These are phyloP conservation scores for Chelonia mydas DNA, from an alignment of 2,797 vertebrate genomes.

Conservation along the genomic window DNA sequence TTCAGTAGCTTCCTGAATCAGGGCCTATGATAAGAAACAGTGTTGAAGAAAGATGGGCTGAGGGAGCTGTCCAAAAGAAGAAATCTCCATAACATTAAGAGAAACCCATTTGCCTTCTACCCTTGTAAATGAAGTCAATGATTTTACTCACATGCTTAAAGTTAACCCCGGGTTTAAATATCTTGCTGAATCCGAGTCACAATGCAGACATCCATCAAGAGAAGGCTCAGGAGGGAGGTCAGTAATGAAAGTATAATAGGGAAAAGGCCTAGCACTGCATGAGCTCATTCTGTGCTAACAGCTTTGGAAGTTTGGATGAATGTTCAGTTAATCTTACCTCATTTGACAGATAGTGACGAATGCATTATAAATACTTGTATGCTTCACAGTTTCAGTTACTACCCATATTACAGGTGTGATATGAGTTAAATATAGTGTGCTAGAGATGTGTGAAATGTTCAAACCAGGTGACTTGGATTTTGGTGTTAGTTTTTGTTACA, in stretches of 20 bases:
- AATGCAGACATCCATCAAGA: background rate
- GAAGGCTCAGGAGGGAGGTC: background rate
- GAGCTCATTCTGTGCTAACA: background rate
- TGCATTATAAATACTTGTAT: accelerated
- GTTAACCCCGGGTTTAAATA: background rate
- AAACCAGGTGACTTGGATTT: accelerated
- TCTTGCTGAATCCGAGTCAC: background rate
- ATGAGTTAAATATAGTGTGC: background rate
- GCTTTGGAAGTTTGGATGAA: background rate
- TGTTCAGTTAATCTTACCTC: background rate
- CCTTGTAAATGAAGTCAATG: background rate
- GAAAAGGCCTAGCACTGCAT: accelerated
- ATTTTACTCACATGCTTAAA: background rate
- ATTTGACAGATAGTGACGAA: accelerated
- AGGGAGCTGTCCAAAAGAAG: background rate
- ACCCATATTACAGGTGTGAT: background rate
- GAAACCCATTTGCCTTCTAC: background rate
- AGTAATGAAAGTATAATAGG: background rate
- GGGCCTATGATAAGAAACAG: background rate
- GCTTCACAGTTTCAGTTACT: accelerated
- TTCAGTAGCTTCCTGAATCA: background rate
- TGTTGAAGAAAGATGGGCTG: background rate
- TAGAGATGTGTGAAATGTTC: background rate
- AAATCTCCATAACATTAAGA: background rate
- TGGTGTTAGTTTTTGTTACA: background rate